Percentiles rank a stretch among this genome's conserved stretches.
Conservation (phyloP, 1,140 invertebrate species). For the Bradysia coprophila region DNA sequence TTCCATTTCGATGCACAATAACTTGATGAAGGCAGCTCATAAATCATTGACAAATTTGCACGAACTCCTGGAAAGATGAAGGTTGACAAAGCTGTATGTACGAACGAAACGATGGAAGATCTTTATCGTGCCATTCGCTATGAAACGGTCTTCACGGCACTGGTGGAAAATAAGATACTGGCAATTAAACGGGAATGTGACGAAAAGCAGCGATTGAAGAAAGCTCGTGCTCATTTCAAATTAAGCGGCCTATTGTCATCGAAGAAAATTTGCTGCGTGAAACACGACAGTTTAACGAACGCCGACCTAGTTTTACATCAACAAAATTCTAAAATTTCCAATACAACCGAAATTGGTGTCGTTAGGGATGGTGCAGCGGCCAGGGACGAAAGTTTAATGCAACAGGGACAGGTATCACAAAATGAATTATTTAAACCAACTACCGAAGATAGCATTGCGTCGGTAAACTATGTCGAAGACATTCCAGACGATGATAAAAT, state of each 20-base stretch:
- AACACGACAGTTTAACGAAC: background rate
- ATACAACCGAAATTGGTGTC: background rate
- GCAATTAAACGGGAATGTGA: slow-evolving; percentile 22
- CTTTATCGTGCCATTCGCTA: slow-evolving; percentile 19
- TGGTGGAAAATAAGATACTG: slow-evolving; percentile 22
- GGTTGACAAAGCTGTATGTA: slow-evolving; percentile 21
- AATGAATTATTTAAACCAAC: background rate
- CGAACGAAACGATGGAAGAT: slow-evolving; percentile 15
- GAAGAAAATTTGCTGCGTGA: slow-evolving; percentile 10
- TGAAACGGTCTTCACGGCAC: slow-evolving; percentile 16
- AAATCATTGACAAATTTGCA: background rate
- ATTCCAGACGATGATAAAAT: background rate
- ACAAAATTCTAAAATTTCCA: no score
- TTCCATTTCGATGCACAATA: no score
- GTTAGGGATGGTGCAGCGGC: no score
- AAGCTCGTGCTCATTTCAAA: slow-evolving; percentile 16
- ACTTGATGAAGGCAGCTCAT: no score
- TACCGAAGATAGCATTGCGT: background rate
- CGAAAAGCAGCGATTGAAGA: slow-evolving; percentile 17
- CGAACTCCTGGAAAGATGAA: slow-evolving; percentile 8
- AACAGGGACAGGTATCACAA: background rate
- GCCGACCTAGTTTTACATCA: background rate
- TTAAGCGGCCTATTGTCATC: slow-evolving; percentile 17
- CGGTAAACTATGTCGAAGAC: no score
- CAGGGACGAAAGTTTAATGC: background rate